Evolutionary conservation across 2,888 invertebrate genomes (phyloP).

Genomic region (Luperina nickerlii): DNA sequence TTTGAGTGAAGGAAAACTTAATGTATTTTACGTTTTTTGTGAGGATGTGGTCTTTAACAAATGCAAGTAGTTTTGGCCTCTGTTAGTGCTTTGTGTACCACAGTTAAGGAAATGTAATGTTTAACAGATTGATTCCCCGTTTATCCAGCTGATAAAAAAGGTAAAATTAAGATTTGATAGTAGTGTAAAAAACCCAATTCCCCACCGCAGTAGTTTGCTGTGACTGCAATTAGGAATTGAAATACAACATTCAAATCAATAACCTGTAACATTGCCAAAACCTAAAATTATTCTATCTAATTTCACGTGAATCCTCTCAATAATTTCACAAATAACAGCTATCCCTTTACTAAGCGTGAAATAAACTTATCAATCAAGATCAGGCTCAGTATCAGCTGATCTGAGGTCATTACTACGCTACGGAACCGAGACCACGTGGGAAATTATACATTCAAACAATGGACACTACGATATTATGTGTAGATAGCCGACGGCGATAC

Average conservation of each 20-base stretch:
- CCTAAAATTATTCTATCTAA: neutral
- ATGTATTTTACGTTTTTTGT: conserved; percentile 27
- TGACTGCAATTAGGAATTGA: neutral
- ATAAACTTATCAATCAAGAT: conserved; percentile 67
- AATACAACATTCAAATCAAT: neutral
- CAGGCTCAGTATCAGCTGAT: conserved; percentile 61
- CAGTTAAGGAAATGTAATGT: conserved; percentile 9
- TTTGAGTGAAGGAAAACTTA: conserved; percentile 63
- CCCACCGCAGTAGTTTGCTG: neutral
- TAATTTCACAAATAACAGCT: conserved; percentile 49
- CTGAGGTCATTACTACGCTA: conserved; percentile 80
- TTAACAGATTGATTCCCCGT: neutral
- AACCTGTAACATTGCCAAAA: neutral
- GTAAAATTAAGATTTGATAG: neutral
- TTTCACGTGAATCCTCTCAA: conserved; percentile 13
- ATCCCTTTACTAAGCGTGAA: conserved; percentile 54
- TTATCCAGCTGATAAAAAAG: neutral
- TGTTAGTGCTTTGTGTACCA: conserved; percentile 12
- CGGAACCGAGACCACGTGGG: conserved; percentile 78
- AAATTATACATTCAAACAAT: conserved; percentile 79
- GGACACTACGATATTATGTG: conserved; percentile 67
- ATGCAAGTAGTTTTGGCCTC: neutral
- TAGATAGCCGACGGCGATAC: conserved; percentile 56
- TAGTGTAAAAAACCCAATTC: neutral
- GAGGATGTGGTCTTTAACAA: conserved; percentile 16